Evolutionary conservation across 2,888 invertebrate species (phyloP), one percentile per base, ranked within the genome.

Genomic region (Apotomis betuletana): DNA sequence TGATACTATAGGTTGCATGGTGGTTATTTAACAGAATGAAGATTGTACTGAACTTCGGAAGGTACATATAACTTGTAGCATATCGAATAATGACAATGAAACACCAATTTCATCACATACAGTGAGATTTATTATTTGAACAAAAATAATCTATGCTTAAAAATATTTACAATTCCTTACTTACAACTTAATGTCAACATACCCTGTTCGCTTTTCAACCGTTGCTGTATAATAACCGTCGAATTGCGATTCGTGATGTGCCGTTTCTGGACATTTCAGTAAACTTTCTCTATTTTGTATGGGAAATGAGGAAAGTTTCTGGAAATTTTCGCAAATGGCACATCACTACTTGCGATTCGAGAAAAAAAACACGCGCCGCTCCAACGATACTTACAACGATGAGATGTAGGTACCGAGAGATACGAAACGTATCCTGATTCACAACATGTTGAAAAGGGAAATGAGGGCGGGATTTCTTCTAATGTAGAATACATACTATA

Each of bases 131-230:
- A 90, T 89, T 90, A 90, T 91, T 88, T 91, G 91, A 92, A 93
- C 92, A 92, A 91, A 92, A 91, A 92, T 92, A 91, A 85, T 91
- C 87, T 91, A 89, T 88, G 82, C 67, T 74, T 80, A 77, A 90
- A 90, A 90, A 89, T 92, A 93, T 92, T 89, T 92, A 92, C 92
- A 93, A 88, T 90, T 84, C 80, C 89, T 90, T 91, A 91, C 76
- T 81, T 87, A 89, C 80, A 88, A 85, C 89, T 92, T 91, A 91
- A 84, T 85, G 85, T 88, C 85, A 87, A 91, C 86, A 89, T 91
- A 92, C 91, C 92, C 92, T 92, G 91, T 90, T 91, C 91, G 83
- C 92, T 92, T 92, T 93, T 92, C 92, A 92, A 92, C 91, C 86
- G 92, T 92, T 92, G 92, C 85, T 81, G 85, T 85, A 78, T 80